Conservation (phyloP, 2,113 vertebrate genomes). For the Carassius carassius region DNA sequence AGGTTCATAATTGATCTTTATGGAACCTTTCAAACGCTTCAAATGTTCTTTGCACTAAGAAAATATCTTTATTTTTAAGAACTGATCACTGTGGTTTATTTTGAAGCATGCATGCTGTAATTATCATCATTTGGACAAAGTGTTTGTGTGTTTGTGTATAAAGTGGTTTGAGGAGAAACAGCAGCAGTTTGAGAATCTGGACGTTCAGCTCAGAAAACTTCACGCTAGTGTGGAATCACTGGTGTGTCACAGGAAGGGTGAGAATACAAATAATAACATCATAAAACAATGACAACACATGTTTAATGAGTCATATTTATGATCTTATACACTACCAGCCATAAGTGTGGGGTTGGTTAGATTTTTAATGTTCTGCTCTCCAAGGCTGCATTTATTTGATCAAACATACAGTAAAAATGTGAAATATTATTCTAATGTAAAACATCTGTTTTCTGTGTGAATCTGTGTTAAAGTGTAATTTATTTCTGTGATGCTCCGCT, state of each 20-base stretch:
- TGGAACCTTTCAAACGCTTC: too few species aligned
- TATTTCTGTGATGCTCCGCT: neutral
- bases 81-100: too few species aligned
- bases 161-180: conserved; percentile 99
- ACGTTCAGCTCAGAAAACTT: conserved; percentile 94
- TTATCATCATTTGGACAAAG: too few species aligned
- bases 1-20: too few species aligned
- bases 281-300: neutral
- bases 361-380: neutral
- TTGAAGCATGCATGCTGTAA: too few species aligned
- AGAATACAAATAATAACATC: neutral
- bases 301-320: neutral
- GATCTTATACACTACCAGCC: neutral
- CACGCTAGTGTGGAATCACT: conserved; percentile 91
- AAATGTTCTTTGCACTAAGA: neutral
- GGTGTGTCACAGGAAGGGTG: conserved; percentile 97
- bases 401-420: neutral
- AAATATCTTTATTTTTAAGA: too few species aligned
- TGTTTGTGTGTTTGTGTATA: conserved; percentile 63
- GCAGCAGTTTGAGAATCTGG: conserved; percentile 97
- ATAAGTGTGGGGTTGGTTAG: too few species aligned
- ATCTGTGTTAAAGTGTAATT: neutral
- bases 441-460: neutral
- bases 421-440: neutral
- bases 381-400: neutral